Evolutionary conservation across 2,113 vertebrate genomes (phyloP).

Genomic region (Acrocephalus arundinaceus): DNA sequence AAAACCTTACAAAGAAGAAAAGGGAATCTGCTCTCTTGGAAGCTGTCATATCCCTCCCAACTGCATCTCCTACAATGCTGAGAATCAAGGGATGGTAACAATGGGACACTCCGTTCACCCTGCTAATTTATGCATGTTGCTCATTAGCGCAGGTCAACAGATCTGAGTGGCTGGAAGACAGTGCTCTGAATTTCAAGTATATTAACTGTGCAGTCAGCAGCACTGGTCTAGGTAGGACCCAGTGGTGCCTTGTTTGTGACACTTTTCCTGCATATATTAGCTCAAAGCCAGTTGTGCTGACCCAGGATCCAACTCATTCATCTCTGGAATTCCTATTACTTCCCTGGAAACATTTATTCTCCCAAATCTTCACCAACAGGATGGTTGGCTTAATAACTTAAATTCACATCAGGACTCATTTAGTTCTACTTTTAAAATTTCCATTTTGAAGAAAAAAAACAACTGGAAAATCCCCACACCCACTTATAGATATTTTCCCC

Average conservation of each 20-base stretch:
- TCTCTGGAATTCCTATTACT: not conserved
- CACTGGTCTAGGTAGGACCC: not conserved
- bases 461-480: not conserved
- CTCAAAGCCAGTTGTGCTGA: not conserved
- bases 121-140: conserved; percentile 41
- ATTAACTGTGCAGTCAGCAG: not conserved
- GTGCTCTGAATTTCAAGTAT: conserved; percentile 11
- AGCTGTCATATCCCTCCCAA: not conserved
- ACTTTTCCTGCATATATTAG: not conserved
- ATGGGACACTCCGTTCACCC: not conserved
- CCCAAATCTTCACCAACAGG: not conserved
- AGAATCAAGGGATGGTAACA: not conserved
- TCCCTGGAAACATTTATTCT: not conserved
- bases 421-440: not conserved
- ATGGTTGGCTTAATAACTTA: not conserved
- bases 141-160: not conserved
- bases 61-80: not conserved
- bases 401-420: not conserved
- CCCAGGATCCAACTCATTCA: not conserved
- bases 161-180: not conserved
- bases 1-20: not conserved
- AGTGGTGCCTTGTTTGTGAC: not conserved
- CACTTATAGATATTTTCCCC: not conserved
- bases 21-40: not conserved
- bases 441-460: not conserved